Percentiles rank a stretch among this genome's conserved stretches.
Conservation (phyloP, 2,888 invertebrate genomes). For the Sicus ferrugineus region DNA sequence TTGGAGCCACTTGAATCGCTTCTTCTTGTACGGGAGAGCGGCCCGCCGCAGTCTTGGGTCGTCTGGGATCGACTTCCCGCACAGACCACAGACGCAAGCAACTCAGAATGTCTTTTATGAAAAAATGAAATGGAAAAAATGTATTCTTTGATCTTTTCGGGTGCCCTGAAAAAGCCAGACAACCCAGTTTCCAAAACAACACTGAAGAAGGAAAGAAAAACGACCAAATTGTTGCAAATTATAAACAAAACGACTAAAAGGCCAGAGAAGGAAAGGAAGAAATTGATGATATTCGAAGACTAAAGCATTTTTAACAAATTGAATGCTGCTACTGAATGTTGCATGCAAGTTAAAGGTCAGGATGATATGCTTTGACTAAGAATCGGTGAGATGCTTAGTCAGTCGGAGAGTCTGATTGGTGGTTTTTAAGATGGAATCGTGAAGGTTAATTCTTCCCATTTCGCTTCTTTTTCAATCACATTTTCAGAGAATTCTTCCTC, state of each 20-base stretch:
- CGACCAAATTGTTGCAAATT: slow-evolving; percentile 25
- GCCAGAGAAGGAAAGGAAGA: neutral
- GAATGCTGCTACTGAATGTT: slow-evolving; percentile 2
- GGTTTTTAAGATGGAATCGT: too few relatives aligned
- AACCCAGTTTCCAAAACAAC: neutral
- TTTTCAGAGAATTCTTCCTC: too few relatives aligned
- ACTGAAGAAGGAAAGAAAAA: neutral
- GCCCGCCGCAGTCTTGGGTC: neutral
- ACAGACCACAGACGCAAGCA: neutral
- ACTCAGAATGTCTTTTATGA: neutral
- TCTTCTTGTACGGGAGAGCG: neutral
- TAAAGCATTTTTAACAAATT: slow-evolving; percentile 12
- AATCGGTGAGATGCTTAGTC: too few relatives aligned
- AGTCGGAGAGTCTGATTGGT: too few relatives aligned
- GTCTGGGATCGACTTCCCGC: neutral
- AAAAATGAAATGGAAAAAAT: slow-evolving; percentile 20
- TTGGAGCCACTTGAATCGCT: slow-evolving; percentile 29
- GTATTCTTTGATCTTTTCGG: slow-evolving; percentile 24
- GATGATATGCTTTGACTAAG: too few relatives aligned
- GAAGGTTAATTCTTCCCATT: too few relatives aligned
- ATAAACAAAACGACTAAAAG: slow-evolving; percentile 21
- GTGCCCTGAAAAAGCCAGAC: neutral
- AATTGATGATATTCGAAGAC: slow-evolving; percentile 13
- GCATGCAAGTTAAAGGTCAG: too few relatives aligned
- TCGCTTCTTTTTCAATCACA: too few relatives aligned